These are phyloP conservation scores for Nezara viridula DNA, from an alignment of 2,888 invertebrate species.

Conservation along the genomic window DNA sequence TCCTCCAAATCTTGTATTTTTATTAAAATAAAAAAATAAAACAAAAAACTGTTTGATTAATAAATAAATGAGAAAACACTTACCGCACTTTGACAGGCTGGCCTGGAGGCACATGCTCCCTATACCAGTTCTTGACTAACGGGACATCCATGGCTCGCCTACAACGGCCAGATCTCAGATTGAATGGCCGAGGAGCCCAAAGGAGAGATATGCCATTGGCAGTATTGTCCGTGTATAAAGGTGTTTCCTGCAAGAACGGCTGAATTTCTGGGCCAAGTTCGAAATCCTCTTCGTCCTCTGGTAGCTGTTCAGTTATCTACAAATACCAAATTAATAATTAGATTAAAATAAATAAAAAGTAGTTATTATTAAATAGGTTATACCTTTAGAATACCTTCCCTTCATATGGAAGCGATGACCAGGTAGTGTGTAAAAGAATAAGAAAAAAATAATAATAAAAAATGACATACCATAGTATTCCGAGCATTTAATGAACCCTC, in stretches of 20 bases:
- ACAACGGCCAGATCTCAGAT: conserved; percentile 84
- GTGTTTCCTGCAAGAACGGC: conserved; percentile 94
- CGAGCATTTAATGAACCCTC: too few species aligned
- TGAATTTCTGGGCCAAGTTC: conserved; percentile 90
- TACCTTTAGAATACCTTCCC: too few species aligned
- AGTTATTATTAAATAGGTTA: too few species aligned
- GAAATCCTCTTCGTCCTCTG: conserved; percentile 96
- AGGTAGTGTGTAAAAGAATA: too few species aligned
- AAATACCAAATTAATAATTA: not conserved
- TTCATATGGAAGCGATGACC: too few species aligned
- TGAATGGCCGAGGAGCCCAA: conserved; percentile 99
- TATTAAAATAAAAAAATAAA: too few species aligned
- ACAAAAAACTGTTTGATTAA: not conserved
- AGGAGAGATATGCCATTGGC: conserved; percentile 97
- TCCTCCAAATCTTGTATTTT: too few species aligned
- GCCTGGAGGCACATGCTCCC: conserved; percentile 93
- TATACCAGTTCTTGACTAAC: conserved; percentile 97
- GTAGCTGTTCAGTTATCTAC: conserved; percentile 78
- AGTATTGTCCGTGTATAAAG: conserved; percentile 97
- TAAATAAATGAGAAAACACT: not conserved
- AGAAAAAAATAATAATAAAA: too few species aligned
- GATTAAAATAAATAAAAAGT: too few species aligned
- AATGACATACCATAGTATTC: too few species aligned
- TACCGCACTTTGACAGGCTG: conserved; percentile 88
- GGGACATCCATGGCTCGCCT: conserved; percentile 97